A percentile compares a stretch with the other conserved stretches of the same genome.
These are phyloP conservation scores for Parauchenoglanis punctatus DNA, from an alignment of 2,797 vertebrate species.

Conservation along the genomic window DNA sequence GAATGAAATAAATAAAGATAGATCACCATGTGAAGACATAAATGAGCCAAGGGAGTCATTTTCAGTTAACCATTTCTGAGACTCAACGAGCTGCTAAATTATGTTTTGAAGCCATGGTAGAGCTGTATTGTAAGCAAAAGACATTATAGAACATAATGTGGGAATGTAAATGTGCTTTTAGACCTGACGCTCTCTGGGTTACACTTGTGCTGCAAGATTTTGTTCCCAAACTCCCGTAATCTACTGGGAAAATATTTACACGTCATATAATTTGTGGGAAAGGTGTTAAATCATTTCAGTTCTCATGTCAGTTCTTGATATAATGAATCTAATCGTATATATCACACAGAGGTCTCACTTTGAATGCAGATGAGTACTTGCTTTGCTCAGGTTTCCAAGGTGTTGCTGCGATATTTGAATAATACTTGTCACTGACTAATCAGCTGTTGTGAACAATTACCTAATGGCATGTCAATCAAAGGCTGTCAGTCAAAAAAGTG, in stretches of 20 bases:
- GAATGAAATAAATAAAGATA: slow-evolving; percentile 27
- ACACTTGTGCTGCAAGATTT: slow-evolving; percentile 31
- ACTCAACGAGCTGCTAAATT: slow-evolving; percentile 2
- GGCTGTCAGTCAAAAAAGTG: slow-evolving; percentile 67
- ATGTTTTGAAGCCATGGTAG: background rate
- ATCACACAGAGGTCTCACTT: slow-evolving; percentile 64
- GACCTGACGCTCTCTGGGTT: background rate
- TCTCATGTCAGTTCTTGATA: slow-evolving; percentile 57
- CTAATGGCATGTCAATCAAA: slow-evolving; percentile 84
- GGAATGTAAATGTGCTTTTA: slow-evolving; percentile 16
- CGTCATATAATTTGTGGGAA: slow-evolving; percentile 59
- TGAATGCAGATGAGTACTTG: slow-evolving; percentile 70
- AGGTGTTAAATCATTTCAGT: slow-evolving; percentile 58
- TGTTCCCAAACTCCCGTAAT: slow-evolving; percentile 53
- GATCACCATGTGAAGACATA: slow-evolving; percentile 15
- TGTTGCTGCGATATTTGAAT: slow-evolving; percentile 67
- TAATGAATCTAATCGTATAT: slow-evolving; percentile 60
- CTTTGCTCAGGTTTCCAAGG: slow-evolving; percentile 69
- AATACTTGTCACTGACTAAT: slow-evolving; percentile 76
- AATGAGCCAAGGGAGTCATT: slow-evolving; percentile 19
- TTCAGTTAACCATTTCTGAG: slow-evolving; percentile 1
- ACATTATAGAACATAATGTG: slow-evolving; percentile 13
- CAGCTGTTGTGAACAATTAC: slow-evolving; percentile 81
- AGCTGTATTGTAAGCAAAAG: background rate
- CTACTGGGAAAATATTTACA: slow-evolving; percentile 60